Base-by-base conservation (phyloP, 1,140 invertebrate species). In the Whitmania pigra region DNA sequence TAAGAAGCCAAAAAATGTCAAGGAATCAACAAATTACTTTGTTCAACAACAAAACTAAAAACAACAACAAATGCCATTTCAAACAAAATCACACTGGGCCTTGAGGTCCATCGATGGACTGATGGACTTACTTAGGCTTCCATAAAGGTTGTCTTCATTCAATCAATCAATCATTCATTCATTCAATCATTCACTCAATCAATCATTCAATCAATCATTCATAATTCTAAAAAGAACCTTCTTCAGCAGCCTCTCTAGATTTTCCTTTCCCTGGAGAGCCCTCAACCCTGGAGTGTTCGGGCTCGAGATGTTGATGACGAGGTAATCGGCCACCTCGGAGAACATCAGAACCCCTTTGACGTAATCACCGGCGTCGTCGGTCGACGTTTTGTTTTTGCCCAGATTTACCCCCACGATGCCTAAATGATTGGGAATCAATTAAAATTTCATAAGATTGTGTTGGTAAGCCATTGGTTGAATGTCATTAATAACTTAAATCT, bases 221-320 rank as follows among this genome's bases (percentile, higher is more conserved):
- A 5, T 7, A 6, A 17, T 6, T 43, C 22, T 3, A 53, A 6
- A n/a, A 29, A 20, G 68, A 75, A 94, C 84, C 72, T 82, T 82
- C 49, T 81, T 83, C 22, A 97, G 76, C 18, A 98, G 83, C 66
- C 88, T 80, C 74, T 87, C 82, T 0, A 99, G 80, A 72, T 89
- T 84, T 60, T 90, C 83, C 80, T 89, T 89, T 13, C 84, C 85
- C 80, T 99, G 96, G 76, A 97, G 83, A 74, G 86, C 84, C 73
- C 95, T 83, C 22, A 99, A 83, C 36, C 94, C 94, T 11, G 92
- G 90, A 20, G 96, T 99, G 79, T 99, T 99, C 0, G 96, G 96
- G 73, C 80, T 84, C 53, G 84, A 85, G 20, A 86, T 78, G 76
- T 86, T 86, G 55, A 86, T 79, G 0, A 85, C 84, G 6, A 86